A percentile compares a stretch with the other conserved stretches of the same genome.
Evolutionary conservation across 2,113 vertebrate genomes (phyloP).

Genomic region (Papio anubis): DNA sequence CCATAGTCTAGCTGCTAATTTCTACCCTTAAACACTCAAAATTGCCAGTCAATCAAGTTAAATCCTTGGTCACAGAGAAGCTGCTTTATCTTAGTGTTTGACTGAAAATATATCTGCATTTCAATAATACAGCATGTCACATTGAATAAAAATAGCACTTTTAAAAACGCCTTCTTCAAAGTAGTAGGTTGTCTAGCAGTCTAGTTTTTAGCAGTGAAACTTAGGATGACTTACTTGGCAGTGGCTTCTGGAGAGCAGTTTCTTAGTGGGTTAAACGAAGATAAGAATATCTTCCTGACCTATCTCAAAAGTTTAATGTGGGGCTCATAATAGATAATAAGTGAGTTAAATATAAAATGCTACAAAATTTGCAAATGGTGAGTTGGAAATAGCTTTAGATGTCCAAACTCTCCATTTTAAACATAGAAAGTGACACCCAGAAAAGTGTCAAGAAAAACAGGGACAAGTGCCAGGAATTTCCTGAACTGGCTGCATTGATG

Average conservation of each 20-base stretch:
- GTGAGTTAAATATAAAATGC: background rate
- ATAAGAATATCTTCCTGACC: background rate
- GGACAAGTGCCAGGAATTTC: background rate
- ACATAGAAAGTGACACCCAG: background rate
- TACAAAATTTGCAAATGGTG: background rate
- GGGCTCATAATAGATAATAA: background rate
- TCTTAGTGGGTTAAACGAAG: slow-evolving; percentile 4
- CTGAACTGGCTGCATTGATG: background rate
- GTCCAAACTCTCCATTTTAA: background rate
- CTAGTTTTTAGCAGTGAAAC: background rate
- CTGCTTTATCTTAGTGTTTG: background rate
- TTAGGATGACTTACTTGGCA: background rate
- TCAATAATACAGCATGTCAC: background rate
- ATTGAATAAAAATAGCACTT: background rate
- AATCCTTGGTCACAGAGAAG: background rate
- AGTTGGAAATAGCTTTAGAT: background rate
- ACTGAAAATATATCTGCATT: slow-evolving; percentile 3
- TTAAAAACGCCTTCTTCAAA: background rate
- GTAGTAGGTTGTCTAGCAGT: background rate
- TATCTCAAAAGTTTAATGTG: background rate
- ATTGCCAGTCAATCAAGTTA: background rate
- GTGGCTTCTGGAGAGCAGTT: background rate
- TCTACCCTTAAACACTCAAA: background rate
- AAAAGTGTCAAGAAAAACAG: background rate
- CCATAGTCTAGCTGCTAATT: background rate